Percentiles rank a stretch among this genome's conserved stretches.
Conservation (phyloP, 2,113 vertebrate genomes). For the Mastomys coucha region DNA sequence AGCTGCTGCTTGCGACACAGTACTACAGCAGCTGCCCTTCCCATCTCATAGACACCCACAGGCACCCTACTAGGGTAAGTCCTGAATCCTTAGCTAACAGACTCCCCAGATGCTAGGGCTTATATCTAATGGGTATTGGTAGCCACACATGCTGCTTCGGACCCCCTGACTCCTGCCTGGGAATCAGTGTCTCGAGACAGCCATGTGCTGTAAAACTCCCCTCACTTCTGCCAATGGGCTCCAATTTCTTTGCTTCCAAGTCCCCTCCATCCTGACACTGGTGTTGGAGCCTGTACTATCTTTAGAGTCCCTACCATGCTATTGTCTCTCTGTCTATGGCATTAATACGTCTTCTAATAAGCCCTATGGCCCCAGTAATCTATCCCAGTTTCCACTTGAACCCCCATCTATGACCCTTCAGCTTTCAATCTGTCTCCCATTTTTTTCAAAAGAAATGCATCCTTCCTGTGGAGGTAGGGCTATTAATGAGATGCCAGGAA, state of each 20-base stretch:
- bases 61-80: no score
- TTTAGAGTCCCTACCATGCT: background rate
- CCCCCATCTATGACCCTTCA: background rate
- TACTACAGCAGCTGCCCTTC: background rate
- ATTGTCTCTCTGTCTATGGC: background rate
- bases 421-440: background rate
- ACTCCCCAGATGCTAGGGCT: background rate
- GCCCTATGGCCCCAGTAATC: background rate
- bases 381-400: background rate
- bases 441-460: background rate
- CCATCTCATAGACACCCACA: background rate
- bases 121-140: no score
- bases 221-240: background rate
- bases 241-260: background rate
- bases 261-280: background rate
- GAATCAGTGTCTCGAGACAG: background rate
- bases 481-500: background rate
- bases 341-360: background rate
- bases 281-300: background rate
- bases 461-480: background rate
- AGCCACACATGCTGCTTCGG: background rate
- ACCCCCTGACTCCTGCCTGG: background rate
- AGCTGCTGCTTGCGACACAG: background rate
- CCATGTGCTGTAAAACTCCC: background rate
- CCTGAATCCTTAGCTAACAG: no score